Evolutionary conservation across 2,113 vertebrate genomes (phyloP), one percentile per base, ranked within the genome.

Genomic region (Muntiacus reevesi): DNA sequence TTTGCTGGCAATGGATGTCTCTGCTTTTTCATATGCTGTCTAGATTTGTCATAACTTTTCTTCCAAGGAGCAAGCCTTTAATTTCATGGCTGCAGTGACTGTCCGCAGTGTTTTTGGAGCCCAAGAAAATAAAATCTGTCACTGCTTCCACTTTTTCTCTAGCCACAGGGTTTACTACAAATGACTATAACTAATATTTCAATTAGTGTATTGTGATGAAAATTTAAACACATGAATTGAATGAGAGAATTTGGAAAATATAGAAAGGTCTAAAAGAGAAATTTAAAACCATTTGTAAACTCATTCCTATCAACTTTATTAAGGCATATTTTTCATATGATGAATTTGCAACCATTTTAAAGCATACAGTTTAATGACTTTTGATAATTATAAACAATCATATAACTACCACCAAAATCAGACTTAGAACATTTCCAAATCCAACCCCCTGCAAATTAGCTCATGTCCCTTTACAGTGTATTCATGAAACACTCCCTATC

Each of bases 231-330:
- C 5, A 28, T 16, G 28, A 21, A 78, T 78, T 92, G 30, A 30
- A 45, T 83, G 23, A 95, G 2, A 95, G 16, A 97, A 87, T 93
- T 81, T 95, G 14, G 59, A 94, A 95, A 95, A 64, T 64, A 67
- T 6, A 40, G 3, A 54, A 86, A 76, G 0, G 3, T 14, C 30
- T 60, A 28, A 89, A 89, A n/a, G 40, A 79, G 28, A 91, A 74
- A 85, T 52, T 91, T 95, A 52, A 89, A 96, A 64, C 1, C 57
- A 89, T 45, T 86, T 47, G 45, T 52, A 89, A 95, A 71, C 6
- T 54, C 40, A 55, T 7, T 92, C 33, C 57, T 60, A 33, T 45
- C 33, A 64, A 76, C 9, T 92, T 94, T 27, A 74, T 36, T 54
- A 19, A 43, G 87, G 36, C n/a, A 23, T 74, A 89, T 92, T 92